Base-by-base conservation (phyloP, 2,888 invertebrate species). In the Platycheirus rosarum region DNA sequence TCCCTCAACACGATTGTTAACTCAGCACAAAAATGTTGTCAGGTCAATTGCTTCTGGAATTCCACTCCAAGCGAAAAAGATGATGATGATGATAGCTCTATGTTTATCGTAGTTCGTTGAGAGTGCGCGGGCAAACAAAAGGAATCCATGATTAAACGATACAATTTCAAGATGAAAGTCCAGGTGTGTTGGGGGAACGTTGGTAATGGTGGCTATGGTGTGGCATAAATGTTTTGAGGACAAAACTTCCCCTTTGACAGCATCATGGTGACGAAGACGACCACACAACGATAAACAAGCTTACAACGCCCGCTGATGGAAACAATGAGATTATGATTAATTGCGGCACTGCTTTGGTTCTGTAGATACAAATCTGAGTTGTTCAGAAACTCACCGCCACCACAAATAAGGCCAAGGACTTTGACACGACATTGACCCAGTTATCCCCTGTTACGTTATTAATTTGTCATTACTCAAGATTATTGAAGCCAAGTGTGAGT, bases 271-370 rank as follows among this genome's bases (percentile, higher is more conserved):
- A 66, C 18, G 49, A 55, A 46, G 62, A 63, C 46, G 53, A 62
- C 66, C 37, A 63, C 37, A 63, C 55, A 29, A 26, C 48, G 55
- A 26, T 66, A 37, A 69, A 46, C 55, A 18, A 63, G 32, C 29
- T 57, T 29, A 70, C 62, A 60, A 74, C 42, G 40, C 7, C 32
- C 55, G 65, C 8, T 53, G 75, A 53, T 69, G 65, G 60, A 65
- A 74, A 51, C 63, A 51, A 49, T n/a, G 51, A 70, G 75, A 80
- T 80, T 75, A 80, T 80, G 79, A 80, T 80, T 80, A 75, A 80
- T 80, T 69, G 75, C 29, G 44, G 57, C 35, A 69, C 48, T 57
- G 57, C 66, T 73, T 78, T 29, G 16, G 62, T 20, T 20, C n/a
- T 35, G 49, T 18, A 49, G 40, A 62, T 35, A 77, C 63, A 57